Conservation (phyloP, 2,888 invertebrate genomes). For the Trisateles emortualis region DNA sequence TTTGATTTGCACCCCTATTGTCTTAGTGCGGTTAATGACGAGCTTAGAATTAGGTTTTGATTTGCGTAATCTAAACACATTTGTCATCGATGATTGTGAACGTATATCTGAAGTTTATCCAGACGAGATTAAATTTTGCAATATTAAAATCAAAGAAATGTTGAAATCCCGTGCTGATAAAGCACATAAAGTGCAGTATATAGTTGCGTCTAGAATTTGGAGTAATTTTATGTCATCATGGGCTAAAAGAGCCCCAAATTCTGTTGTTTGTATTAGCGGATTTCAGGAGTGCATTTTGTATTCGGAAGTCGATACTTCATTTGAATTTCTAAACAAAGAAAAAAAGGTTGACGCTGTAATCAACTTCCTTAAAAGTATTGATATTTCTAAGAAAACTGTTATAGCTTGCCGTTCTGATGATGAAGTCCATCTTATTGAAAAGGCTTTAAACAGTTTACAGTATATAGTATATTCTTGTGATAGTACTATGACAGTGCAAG, state of each 20-base stretch:
- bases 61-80: conserved; percentile 87
- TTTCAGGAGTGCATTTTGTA: conserved; percentile 92
- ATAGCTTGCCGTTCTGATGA: conserved; percentile 88
- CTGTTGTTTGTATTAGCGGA: conserved; percentile 90
- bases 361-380: conserved; percentile 80
- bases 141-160: conserved; percentile 75
- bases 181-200: conserved; percentile 84
- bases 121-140: conserved; percentile 74
- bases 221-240: conserved; percentile 86
- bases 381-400: conserved; percentile 83
- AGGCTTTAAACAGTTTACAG: conserved; percentile 52
- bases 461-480: conserved; percentile 66
- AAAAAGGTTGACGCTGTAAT: conserved; percentile 76
- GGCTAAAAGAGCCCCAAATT: conserved; percentile 84
- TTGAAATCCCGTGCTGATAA: conserved; percentile 73
- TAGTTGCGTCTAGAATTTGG: conserved; percentile 89
- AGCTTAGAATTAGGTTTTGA: conserved; percentile 81
- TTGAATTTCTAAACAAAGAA: conserved; percentile 68
- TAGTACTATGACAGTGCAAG: conserved; percentile 70
- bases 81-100: conserved; percentile 91
- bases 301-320: conserved; percentile 81
- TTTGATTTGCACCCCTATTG: conserved; percentile 90
- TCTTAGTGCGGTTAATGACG: conserved; percentile 78
- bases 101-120: conserved; percentile 85
- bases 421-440: conserved; percentile 81